Evolutionary conservation across 2,113 vertebrate genomes (phyloP), one percentile per base, ranked within the genome.

Genomic region (Oreochromis aureus): DNA sequence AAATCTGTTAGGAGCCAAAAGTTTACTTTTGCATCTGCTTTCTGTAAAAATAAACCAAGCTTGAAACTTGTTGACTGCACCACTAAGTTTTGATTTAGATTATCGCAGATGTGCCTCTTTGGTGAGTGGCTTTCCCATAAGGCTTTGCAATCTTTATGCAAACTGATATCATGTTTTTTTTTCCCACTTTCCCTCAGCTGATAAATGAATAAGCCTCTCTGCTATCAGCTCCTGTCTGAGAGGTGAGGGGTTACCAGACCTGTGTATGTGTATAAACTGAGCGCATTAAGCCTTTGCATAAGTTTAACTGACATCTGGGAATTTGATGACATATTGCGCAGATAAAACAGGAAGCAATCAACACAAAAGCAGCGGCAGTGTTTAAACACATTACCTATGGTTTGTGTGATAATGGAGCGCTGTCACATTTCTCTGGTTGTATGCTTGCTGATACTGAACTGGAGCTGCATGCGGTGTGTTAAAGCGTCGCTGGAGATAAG

Each of bases 131-230:
- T 89, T 86, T 86, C 82, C 91, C 92, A 89, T 87, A 87, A 86
- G 91, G 89, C 87, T 91, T 88, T 90, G 55, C 89, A 91, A 91
- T 93, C 91, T 91, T 89, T 80, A 93, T 92, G 93, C 91, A 90
- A 93, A 91, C 51, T 19, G 48, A 53, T 81, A 22, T 66, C 36
- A 51, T 41, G n/a, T 1, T 56, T 86, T 81, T 78, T 78, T 27
- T 16, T 1, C 0, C 16, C 19, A 18, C 61, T 66, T 51, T n/a
- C 63, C 48, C 56, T 80, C 51, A 24, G 84, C 51, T 92, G 92
- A 94, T 89, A 84, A 92, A 95, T 89, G 87, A 95, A 90, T 66
- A 44, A 32, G 54, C 61, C 78, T 54, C 63, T 46, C 10, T 10
- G 87, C 61, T 92, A 91, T 92, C 91, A 91, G 87, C 87, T 89